Conservation (phyloP, 2,797 vertebrate genomes). For the Myripristis jacobus region DNA sequence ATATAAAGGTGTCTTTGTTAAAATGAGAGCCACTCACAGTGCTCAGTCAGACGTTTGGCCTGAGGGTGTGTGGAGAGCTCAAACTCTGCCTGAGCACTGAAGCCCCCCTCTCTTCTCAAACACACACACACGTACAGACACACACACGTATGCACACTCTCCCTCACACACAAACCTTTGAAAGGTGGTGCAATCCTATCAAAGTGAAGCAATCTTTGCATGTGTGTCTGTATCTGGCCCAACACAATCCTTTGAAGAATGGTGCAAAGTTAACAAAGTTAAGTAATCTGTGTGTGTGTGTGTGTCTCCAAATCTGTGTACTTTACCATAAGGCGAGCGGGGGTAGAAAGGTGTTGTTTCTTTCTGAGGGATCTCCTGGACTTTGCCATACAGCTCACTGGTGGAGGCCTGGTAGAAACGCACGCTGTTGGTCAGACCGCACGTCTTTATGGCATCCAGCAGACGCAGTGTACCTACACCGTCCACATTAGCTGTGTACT, state of each 20-base stretch:
- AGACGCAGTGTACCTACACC: slow-evolving; percentile 95
- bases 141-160: slow-evolving; percentile 6
- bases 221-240: slow-evolving; percentile 26
- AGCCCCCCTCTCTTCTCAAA: slow-evolving; percentile 55
- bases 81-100: slow-evolving; percentile 60
- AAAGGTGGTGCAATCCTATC: slow-evolving; percentile 36
- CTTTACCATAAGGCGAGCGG: slow-evolving; percentile 94
- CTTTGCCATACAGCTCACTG: slow-evolving; percentile 97
- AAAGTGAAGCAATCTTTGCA: slow-evolving; percentile 19
- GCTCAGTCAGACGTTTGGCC: slow-evolving; percentile 75
- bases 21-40: slow-evolving; percentile 75
- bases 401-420: slow-evolving; percentile 99
- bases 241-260: slow-evolving; percentile 34
- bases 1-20: slow-evolving; percentile 85
- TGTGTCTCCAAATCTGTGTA: slow-evolving; percentile 19
- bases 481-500: slow-evolving; percentile 97
- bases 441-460: slow-evolving; percentile 95
- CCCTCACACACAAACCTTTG: not conserved
- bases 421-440: slow-evolving; percentile 90
- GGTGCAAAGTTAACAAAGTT: slow-evolving; percentile 33
- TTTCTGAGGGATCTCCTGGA: slow-evolving; percentile 97
- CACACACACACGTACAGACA: slow-evolving; percentile 17
- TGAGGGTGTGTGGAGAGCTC: slow-evolving; percentile 71
- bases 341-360: slow-evolving; percentile 99
- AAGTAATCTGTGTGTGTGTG: slow-evolving; percentile 33